Conservation (phyloP, 2,888 invertebrate species). For the Blera fallax region DNA sequence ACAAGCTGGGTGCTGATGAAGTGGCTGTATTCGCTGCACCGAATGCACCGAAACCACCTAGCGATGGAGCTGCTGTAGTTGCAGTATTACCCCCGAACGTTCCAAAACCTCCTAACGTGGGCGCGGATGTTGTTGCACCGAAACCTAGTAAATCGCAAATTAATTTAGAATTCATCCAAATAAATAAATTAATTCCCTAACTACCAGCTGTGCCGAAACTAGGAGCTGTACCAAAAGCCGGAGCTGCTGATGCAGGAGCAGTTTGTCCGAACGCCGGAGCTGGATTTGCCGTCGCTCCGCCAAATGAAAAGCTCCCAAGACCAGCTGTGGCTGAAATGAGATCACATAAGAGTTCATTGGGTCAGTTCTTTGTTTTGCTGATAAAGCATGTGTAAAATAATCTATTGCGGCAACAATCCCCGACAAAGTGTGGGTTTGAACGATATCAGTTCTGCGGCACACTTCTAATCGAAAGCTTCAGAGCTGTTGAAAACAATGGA, state of each 20-base stretch:
- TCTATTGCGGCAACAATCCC: background rate
- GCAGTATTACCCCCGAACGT: slow-evolving; percentile 74
- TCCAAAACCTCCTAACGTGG: slow-evolving; percentile 78
- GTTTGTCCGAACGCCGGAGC: slow-evolving; percentile 75
- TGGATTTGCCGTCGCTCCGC: slow-evolving; percentile 75
- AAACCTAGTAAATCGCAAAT: slow-evolving; percentile 68
- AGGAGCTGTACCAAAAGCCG: slow-evolving; percentile 74
- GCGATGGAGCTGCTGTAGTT: slow-evolving; percentile 75
- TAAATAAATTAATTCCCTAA: background rate
- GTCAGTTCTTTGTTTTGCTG: slow-evolving; percentile 37
- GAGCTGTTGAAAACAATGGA: slow-evolving; percentile 22
- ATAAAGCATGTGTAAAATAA: slow-evolving; percentile 21
- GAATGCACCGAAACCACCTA: slow-evolving; percentile 74
- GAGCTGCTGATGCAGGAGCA: slow-evolving; percentile 75
- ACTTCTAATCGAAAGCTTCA: slow-evolving; percentile 12
- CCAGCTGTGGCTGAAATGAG: slow-evolving; percentile 77
- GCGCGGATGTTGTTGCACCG: slow-evolving; percentile 75
- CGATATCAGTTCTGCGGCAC: slow-evolving; percentile 16
- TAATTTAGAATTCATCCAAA: background rate
- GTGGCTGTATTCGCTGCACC: slow-evolving; percentile 72
- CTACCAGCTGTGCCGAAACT: slow-evolving; percentile 70
- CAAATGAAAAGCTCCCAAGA: slow-evolving; percentile 82
- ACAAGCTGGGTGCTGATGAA: slow-evolving; percentile 75
- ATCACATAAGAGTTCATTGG: slow-evolving; percentile 31
- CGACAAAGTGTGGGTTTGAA: background rate